Evolutionary conservation across 92 coral and sea anemone genomes (phyloP), one percentile per base, ranked within the genome.

Genomic region (Parazoanthus swiftii): DNA sequence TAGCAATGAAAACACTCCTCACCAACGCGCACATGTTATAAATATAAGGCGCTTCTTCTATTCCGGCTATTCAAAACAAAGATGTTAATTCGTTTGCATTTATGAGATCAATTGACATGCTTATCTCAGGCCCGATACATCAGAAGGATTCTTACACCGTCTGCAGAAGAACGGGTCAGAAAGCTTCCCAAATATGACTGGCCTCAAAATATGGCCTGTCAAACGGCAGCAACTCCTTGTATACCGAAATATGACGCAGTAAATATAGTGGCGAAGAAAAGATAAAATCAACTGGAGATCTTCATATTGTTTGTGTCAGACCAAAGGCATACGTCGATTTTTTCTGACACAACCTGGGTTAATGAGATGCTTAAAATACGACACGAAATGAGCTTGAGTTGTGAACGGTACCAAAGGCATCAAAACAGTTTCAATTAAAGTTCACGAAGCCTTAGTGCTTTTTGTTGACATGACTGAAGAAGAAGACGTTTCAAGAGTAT

Each of bases 11-110:
- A 89, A 89, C 56, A 92, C 76, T 20, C 94, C 89, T 81, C 81
- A 92, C 71, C 95, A 92, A 88, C 33, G 91, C 36, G 92, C 94
- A 67, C 94, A 92, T 85, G 94, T 92, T 80, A 75, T 50, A 81
- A 80, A 85, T 73, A 77, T 92, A 51, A 78, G 89, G 79, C 92
- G 86, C 80, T 90, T 54, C 50, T 82, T 92, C 75, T 92, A 85
- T 88, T 81, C 80, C n/a, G n/a, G n/a, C n/a, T 48, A 66, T 66
- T 63, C 80, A 76, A 56, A 79, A 74, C 39, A 78, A 73, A 85
- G 72, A 87, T 21, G 81, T 68, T 43, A 77, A 86, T 29, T 78
- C 89, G 42, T 90, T 78, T 86, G 73, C 88, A 36, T 88, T 90
- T 56, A 90, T 92, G 43, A 80, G 85, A 50, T 87, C 91, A 56